Conservation (phyloP, 2,113 vertebrate species). For the Entosphenus tridentatus region DNA sequence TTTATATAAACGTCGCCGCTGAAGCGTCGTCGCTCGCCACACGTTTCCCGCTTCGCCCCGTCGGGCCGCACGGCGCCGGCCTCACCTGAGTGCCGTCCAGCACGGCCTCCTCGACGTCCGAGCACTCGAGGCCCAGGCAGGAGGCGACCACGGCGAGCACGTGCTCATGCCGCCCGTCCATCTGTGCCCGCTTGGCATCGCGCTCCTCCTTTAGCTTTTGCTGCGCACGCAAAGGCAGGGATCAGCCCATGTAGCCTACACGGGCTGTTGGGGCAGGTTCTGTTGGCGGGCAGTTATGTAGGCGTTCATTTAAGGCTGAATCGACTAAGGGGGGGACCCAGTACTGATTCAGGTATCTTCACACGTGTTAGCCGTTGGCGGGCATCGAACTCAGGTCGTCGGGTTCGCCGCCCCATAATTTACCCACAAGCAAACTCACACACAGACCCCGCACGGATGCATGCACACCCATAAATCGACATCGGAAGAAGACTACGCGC, state of each 20-base stretch:
- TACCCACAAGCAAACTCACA: too few relatives aligned
- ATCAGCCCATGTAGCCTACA: neutral
- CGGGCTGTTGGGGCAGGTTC: neutral
- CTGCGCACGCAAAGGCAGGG: slow-evolving; percentile 21
- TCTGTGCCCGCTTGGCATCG: slow-evolving; percentile 43
- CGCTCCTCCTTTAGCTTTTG: slow-evolving; percentile 75
- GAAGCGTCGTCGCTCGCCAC: neutral
- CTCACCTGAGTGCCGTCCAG: slow-evolving; percentile 62
- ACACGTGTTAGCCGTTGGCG: slow-evolving; percentile 8
- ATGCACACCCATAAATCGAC: too few relatives aligned
- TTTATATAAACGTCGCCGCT: neutral
- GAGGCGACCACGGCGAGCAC: slow-evolving; percentile 42
- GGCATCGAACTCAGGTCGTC: too few relatives aligned
- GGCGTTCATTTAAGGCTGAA: neutral
- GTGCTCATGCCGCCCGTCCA: slow-evolving; percentile 63
- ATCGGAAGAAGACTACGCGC: too few relatives aligned
- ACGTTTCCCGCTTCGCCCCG: neutral
- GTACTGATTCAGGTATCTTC: slow-evolving; percentile 16
- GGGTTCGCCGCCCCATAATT: too few relatives aligned
- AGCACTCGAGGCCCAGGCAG: slow-evolving; percentile 44
- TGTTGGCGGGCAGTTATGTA: neutral
- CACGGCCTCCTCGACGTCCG: slow-evolving; percentile 55
- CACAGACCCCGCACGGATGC: too few relatives aligned
- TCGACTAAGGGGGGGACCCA: slow-evolving; percentile 8
- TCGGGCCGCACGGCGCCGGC: too few relatives aligned